Conservation (phyloP, 2,888 invertebrate genomes). For the Geotrupes spiniger region DNA sequence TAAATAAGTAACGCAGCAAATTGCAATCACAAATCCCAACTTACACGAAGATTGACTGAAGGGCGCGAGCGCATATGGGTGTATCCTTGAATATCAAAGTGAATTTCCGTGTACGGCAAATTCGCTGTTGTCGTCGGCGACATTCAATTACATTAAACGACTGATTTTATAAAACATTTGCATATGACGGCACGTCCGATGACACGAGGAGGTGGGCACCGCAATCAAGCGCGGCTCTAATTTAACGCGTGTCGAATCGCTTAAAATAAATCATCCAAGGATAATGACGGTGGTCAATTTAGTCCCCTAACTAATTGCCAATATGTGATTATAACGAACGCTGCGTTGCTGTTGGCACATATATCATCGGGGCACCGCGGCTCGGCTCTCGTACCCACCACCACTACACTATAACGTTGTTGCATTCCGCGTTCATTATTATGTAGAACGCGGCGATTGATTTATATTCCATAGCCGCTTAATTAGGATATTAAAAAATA, state of each 20-base stretch:
- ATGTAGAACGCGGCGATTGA: constrained; percentile 37
- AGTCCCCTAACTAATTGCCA: constrained; percentile 52
- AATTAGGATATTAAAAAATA: constrained; percentile 43
- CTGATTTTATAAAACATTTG: constrained; percentile 27
- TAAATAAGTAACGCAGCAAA: too few species aligned
- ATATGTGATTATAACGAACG: constrained; percentile 52
- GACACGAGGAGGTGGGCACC: constrained; percentile 20
- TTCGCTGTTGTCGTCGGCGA: constrained; percentile 13
- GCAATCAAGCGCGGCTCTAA: constrained; percentile 38
- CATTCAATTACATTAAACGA: constrained; percentile 23
- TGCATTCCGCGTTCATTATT: constrained; percentile 39
- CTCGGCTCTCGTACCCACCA: constrained; percentile 7
- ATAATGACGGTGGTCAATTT: constrained; percentile 52
- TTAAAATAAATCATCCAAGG: constrained; percentile 51
- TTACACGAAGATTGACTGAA: too few species aligned
- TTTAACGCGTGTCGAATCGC: constrained; percentile 49
- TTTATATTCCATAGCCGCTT: constrained; percentile 40
- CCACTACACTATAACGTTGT: constrained; percentile 11
- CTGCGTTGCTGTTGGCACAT: constrained; percentile 41
- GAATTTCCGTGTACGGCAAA: constrained; percentile 19
- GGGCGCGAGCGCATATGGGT: too few species aligned
- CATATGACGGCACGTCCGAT: constrained; percentile 24
- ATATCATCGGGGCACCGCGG: constrained; percentile 41
- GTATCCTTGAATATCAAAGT: constrained; percentile 16
- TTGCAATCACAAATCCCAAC: too few species aligned